Conservation (phyloP, 2,888 invertebrate species). For the Trilocha varians region DNA sequence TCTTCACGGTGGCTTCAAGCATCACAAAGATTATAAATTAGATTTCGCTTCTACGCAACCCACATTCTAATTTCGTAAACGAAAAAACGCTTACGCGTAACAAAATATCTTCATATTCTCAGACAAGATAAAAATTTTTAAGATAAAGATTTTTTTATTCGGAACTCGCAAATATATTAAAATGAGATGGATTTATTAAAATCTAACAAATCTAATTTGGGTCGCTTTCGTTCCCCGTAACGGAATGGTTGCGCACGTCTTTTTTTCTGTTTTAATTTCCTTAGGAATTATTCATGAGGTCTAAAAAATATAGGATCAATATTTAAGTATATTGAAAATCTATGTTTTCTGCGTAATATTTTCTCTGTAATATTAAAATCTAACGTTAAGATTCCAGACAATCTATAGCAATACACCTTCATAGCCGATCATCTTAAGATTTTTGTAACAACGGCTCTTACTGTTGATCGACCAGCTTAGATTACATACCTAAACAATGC, state of each 20-base stretch:
- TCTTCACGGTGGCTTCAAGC: slow-evolving; percentile 28
- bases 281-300: not conserved
- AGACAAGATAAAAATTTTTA: slow-evolving; percentile 10
- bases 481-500: too few species aligned
- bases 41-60: slow-evolving; percentile 38
- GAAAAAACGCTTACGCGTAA: slow-evolving; percentile 14
- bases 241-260: not conserved
- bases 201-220: slow-evolving; percentile 29
- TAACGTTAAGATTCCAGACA: too few species aligned
- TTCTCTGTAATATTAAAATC: too few species aligned
- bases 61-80: slow-evolving; percentile 22
- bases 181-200: slow-evolving; percentile 34
- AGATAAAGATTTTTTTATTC: slow-evolving; percentile 6
- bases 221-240: slow-evolving; percentile 10
- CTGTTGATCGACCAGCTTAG: too few species aligned
- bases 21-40: slow-evolving; percentile 43
- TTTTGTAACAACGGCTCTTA: too few species aligned
- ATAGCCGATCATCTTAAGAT: too few species aligned
- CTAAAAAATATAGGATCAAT: not conserved
- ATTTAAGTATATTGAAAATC: too few species aligned
- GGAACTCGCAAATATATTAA: slow-evolving; percentile 26
- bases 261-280: not conserved
- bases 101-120: slow-evolving; percentile 11
- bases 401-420: too few species aligned
- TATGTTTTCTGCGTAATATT: too few species aligned